Evolutionary conservation across 1,140 invertebrate species (phyloP).

Genomic region (Bombus ignitus): DNA sequence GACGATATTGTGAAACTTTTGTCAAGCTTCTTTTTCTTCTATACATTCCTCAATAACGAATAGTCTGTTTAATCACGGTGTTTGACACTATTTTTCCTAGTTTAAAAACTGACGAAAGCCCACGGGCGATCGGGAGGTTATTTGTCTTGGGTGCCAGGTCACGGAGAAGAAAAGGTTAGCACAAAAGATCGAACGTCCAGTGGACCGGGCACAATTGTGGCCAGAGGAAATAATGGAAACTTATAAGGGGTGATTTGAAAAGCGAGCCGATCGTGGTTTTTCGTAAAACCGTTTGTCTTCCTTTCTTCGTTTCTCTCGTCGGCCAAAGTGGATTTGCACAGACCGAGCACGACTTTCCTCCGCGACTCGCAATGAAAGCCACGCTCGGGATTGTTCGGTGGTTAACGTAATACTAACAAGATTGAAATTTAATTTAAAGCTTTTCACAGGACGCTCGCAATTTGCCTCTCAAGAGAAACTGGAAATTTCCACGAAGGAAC

Average conservation of each 20-base stretch:
- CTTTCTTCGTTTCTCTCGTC: slow-evolving; percentile 19
- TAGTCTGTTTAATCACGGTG: not conserved
- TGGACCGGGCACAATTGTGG: not conserved
- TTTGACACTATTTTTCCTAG: not conserved
- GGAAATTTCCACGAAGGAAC: too few species aligned
- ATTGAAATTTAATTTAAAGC: too few species aligned
- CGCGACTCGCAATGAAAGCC: too few species aligned
- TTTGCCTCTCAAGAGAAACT: too few species aligned
- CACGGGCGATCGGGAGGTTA: not conserved
- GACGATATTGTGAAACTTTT: not conserved
- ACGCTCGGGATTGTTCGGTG: too few species aligned
- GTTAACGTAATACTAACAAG: too few species aligned
- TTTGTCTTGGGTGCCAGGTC: not conserved
- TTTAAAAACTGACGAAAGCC: not conserved
- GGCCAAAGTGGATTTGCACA: slow-evolving; percentile 49
- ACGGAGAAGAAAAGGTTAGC: not conserved
- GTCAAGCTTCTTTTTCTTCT: too few species aligned
- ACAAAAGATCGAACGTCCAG: slow-evolving; percentile 1
- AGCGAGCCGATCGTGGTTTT: slow-evolving; percentile 30
- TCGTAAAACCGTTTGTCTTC: slow-evolving; percentile 53
- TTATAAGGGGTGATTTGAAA: slow-evolving; percentile 41
- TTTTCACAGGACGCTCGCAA: too few species aligned
- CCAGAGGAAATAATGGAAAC: slow-evolving; percentile 56
- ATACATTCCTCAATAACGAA: not conserved
- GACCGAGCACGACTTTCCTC: not conserved